Base-by-base conservation (phyloP, 2,888 invertebrate species). In the Cataglyphis cursor region DNA sequence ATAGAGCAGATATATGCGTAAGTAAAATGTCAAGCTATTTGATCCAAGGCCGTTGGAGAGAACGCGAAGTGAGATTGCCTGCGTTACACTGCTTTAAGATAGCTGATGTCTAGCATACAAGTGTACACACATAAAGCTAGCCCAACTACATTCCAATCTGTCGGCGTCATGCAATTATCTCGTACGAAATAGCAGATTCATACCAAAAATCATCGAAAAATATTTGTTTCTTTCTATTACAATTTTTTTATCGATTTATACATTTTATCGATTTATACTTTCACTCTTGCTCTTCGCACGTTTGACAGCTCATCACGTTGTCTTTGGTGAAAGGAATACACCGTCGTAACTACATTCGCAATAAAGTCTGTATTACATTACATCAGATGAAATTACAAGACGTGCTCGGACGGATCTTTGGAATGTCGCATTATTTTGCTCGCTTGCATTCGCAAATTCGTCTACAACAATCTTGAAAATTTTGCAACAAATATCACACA, bases 21-120 rank as follows among this genome's bases (percentile, higher is more conserved):
- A 91, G 91, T 92, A 89, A 93, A 94, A 93, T 93, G 93, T 93
- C 93, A 93, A 92, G 89, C 91, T 88, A 90, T 90, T 91, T 75
- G 89, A 90, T 89, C 91, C 92, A 93, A 93, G 93, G 93, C 89
- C 93, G 85, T 15, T 21, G 41, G 83, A 85, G 90, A 86, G 83
- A 88, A 86, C 78, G 90, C 90, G 89, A 89, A 88, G 90, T 88
- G 86, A 89, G 88, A 87, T 88, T 78, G 82, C 72, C 81, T 86
- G 87, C 86, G 84, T 88, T 90, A 89, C 82, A 88, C 74, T 66
- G 73, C 70, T 68, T 81, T 78, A 83, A 38, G 51, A 41, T 76
- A 65, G 76, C 72, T 72, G 85, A 82, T 84, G 83, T 84, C 83
- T 54, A 66, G 72, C 28, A 80, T 66, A 66, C 82, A 70, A 73